Evolutionary conservation across 2,888 invertebrate species (phyloP), one percentile per base, ranked within the genome.

Genomic region (Orthosia cruda): DNA sequence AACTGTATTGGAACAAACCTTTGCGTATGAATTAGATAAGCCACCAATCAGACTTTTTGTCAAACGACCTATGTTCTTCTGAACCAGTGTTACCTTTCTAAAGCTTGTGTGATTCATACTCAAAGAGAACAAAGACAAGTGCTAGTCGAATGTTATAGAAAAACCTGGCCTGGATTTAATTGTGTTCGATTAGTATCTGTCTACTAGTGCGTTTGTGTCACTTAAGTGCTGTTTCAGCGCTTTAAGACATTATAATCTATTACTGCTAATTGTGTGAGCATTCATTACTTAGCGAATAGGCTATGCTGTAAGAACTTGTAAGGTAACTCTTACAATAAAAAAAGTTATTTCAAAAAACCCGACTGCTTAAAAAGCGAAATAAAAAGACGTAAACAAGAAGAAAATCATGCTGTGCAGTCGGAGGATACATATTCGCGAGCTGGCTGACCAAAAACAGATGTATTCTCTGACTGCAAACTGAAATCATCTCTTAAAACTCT

Each of bases 1-100:
- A 71, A 70, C 57, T 47, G 68, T 32, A 64, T 80, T 64, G 81
- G 13, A 13, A 64, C 32, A 32, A 73, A 13, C 23, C 7, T 9
- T 4, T 0, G 40, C 7, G 52, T 62, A 57, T 50, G 13, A 49
- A 65, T 49, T 15, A 49, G 18, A 66, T 5, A 40, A 57, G 18
- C n/a, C 0, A 54, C n/a, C 20, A 13, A n/a, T n/a, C n/a, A n/a
- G n/a, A n/a, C n/a, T 15, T 3, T 12, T 2, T 63, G 47, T 15
- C 0, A 54, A 47, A 11, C 2, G 0, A 23, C 26, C 26, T 47
- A 32, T 23, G 15, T 15, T 32, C 11, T 55, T 49, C 16, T 20
- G 26, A 26, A 26, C 26, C 3, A 20, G 20, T 9, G 2, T 23
- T 18, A 47, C 13, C 2, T 15, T 57, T 26, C 4, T 26, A 7